Evolutionary conservation across 2,797 vertebrate genomes (phyloP).

Genomic region (Cheirogaleus major): DNA sequence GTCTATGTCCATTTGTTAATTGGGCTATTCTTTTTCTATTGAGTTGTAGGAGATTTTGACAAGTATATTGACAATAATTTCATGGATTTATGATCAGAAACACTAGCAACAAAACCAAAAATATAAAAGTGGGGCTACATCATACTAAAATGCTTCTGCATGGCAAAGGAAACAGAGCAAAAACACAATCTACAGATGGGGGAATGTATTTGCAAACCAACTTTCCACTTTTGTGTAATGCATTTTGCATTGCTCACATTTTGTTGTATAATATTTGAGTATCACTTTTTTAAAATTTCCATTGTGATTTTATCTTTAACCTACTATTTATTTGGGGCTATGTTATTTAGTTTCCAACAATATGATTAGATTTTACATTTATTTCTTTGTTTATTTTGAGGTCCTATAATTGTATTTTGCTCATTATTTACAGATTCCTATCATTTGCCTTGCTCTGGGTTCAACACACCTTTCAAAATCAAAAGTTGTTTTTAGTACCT

Average conservation of each 20-base stretch:
- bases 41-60: too few species aligned
- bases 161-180: background rate
- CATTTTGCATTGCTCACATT: background rate
- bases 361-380: background rate
- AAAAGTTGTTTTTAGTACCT: background rate
- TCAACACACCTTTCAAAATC: background rate
- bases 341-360: background rate
- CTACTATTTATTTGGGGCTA: background rate
- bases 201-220: background rate
- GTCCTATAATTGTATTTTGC: background rate
- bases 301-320: background rate
- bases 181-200: background rate
- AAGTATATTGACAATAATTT: too few species aligned
- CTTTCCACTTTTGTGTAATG: background rate
- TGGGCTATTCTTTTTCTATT: too few species aligned
- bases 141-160: too few species aligned
- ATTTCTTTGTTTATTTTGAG: background rate
- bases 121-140: too few species aligned
- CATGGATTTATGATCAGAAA: too few species aligned
- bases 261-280: background rate
- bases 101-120: too few species aligned
- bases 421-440: background rate
- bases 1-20: too few species aligned
- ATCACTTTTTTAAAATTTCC: background rate
- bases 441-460: background rate